phyloP scores from a whole-genome alignment of 2,888 invertebrate species.

The Emmelina monodactyla region DNA sequence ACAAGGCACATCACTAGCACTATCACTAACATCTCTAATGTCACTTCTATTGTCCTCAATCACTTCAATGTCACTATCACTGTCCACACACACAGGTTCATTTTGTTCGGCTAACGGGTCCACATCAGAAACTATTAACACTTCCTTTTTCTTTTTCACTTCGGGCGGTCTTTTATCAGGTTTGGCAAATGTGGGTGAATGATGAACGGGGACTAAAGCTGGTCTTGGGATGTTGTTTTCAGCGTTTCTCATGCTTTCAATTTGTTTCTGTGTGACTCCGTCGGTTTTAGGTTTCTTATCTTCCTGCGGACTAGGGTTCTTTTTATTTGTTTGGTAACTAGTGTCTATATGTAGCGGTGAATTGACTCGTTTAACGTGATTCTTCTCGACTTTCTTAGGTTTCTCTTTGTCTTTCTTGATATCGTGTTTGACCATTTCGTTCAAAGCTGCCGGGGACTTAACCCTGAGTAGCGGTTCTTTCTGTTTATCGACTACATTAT shows the following conservation, averaged over 20 bases:
- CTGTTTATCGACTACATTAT: conserved; percentile 20
- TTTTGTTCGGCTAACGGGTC: conserved; percentile 39
- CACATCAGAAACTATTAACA: conserved; percentile 44
- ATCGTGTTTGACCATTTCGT: conserved; percentile 38
- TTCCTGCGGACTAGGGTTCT: conserved; percentile 35
- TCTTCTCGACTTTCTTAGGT: conserved; percentile 28
- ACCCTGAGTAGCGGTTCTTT: conserved; percentile 41
- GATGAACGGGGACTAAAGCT: conserved; percentile 39
- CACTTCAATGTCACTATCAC: conserved; percentile 58
- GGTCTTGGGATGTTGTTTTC: conserved; percentile 53
- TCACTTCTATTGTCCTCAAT: conserved; percentile 32
- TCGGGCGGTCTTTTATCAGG: conserved; percentile 51
- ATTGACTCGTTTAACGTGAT: conserved; percentile 22
- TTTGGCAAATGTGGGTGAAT: conserved; percentile 53
- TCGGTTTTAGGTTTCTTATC: too few relatives aligned
- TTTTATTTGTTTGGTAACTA: conserved; percentile 30
- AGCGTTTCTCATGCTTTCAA: conserved; percentile 39
- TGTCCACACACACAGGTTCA: conserved; percentile 45
- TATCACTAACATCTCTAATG: conserved; percentile 53
- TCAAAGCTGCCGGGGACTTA: conserved; percentile 50
- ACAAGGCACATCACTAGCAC: conserved; percentile 62
- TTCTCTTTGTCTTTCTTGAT: conserved; percentile 30
- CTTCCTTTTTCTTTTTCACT: conserved; percentile 48
- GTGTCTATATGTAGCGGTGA: conserved; percentile 44
- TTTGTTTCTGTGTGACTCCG: conserved; percentile 38